Base-by-base conservation (phyloP, 2,113 vertebrate genomes). In the Galeopterus variegatus region DNA sequence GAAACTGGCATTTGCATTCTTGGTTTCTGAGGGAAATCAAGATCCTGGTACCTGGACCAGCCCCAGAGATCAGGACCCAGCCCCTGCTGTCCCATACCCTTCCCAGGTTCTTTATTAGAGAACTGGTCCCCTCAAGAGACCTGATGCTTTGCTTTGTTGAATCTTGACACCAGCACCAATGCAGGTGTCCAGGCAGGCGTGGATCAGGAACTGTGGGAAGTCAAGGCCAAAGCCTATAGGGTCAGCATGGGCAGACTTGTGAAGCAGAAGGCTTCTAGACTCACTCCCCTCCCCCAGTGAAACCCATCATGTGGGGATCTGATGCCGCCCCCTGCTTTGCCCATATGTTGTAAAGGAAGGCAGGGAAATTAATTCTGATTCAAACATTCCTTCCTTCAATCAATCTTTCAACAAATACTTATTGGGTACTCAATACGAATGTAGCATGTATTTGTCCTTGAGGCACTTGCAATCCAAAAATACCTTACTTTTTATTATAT, bases 1-100 rank as follows among this genome's bases (percentile, higher is more conserved):
- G 88, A 10, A 18, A 15, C 64, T 62, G 86, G 86, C 69, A 83
- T 86, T 89, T 93, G 85, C 81, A 65, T 62, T 94, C 96, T 94
- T 19, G 62, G 75, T 72, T 90, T 88, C 65, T 14, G 3, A 41
- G 13, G 45, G 45, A 85, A 72, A 70, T 73, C 45, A 45, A 84
- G 91, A 81, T 58, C 48, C 45, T 79, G 84, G 17, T 62, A 79
- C 62, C 62, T 73, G 67, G 58, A 24, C 64, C 23, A 18, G 23
- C 45, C 65, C 90, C 17, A 24, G 64, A 52, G 69, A 70, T 52
- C 19, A 52, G 50, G 17, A 69, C 50, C 41, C 54, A 24, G 65
- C 3, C 26, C 21, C 18, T 1, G 24, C 19, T 5, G 36, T 1
- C n/a, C n/a, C 3, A 8, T 8, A 50, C 65, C n/a, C 18, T 45